Base-by-base conservation (phyloP, 2,797 vertebrate genomes). In the Poecilia velifera region DNA sequence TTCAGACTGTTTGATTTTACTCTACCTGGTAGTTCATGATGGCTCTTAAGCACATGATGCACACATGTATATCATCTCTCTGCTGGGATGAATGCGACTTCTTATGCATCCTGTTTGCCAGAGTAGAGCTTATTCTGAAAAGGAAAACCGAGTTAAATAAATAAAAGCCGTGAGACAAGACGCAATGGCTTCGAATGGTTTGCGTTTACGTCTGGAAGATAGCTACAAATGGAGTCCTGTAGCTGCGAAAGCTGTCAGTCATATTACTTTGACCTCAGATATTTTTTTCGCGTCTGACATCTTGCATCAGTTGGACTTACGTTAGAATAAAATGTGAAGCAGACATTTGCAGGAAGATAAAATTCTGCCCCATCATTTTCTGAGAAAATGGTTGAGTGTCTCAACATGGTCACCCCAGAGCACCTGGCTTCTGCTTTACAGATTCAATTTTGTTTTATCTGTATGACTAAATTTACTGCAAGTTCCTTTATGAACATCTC, bases 21-120 rank as follows among this genome's bases (percentile, higher is more conserved):
- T 51, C 0, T 85, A 95, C 98, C 98, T 99, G 98, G 88, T 99
- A 99, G 93, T 99, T 99, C 98, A 99, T 99, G 95, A 99, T 99
- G 83, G 98, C 98, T 0, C 98, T 96, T 78, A 99, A 93, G 71
- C 98, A 99, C 98, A 99, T 99, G 75, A 99, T 98, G 92, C 98
- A 99, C 66, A 99, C 95, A 0, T 99, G 98, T 36, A 99, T 96
- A 0, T 99, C 98, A 0, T 99, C 98, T 91, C 98, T 98, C 93
- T 98, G 97, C 91, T 84, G 94, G 82, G 95, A 94, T 0, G 95
- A 90, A 45, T 96, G 96, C 0, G 96, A 94, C 87, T 93, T 97
- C 82, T 96, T 94, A 83, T 97, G 85, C 0, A 97, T 92, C 91
- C 95, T 97, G 91, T 96, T 96, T 1, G 86, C 86, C 55, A 96